Base-by-base conservation (phyloP, 2,888 invertebrate genomes). In the Sarcophaga rosellei region DNA sequence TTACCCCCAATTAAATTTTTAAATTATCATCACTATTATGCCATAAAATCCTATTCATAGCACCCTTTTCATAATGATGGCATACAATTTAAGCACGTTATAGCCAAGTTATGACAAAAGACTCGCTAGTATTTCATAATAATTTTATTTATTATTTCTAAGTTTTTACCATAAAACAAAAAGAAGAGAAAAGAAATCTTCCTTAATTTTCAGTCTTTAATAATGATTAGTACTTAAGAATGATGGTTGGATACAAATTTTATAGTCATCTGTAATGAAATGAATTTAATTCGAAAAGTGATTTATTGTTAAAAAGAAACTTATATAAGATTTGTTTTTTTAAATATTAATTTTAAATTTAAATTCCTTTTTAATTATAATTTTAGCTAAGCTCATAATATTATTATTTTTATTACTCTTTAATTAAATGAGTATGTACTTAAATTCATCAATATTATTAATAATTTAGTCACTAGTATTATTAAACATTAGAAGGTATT, bases 231-330 rank as follows among this genome's bases (percentile, higher is more conserved):
- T 84, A 70, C 72, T 86, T 83, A 84, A 84, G 73, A 53, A 53
- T 69, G 57, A 44, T 76, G 76, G 62, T 47, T 76, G 76, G 62
- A 70, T 69, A 78, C 65, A 57, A 73, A 61, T 81, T 84, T 86
- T 86, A 70, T 80, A 80, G 75, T 84, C 75, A 84, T 79, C 65
- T 70, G 63, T 74, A 69, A 81, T 69, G 73, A 74, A 65, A 63
- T 69, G 86, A 86, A 86, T 86, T 75, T 84, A 86, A 86, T 86
- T 86, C 86, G 75, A 73, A 81, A 83, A 81, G 84, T 86, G 77
- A 86, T 86, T 81, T 86, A 83, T 86, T 81, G 84, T 86, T 84
- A 86, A 78, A 81, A 81, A 81, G 80, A 62, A 68, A 73, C 47
- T 62, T 45, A 45, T 75, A 25, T 69, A 84, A 84, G 63, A 63